Evolutionary conservation across 53 echinoderm and acorn worm species (phyloP).

Genomic region (Astropecten irregularis): DNA sequence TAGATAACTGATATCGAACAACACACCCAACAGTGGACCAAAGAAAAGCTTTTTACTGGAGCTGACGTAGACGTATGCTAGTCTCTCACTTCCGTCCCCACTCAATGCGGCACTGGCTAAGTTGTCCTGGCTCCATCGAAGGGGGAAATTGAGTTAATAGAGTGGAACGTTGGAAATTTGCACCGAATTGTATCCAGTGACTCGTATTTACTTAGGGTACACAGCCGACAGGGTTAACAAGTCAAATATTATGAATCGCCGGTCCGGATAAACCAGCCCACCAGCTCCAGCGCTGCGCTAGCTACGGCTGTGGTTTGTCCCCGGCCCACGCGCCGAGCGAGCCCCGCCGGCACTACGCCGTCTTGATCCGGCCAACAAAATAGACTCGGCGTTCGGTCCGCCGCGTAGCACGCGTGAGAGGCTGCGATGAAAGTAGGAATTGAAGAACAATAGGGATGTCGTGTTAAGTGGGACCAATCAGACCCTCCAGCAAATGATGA

Average conservation of each 20-base stretch:
- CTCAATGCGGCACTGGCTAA: conserved; percentile 46
- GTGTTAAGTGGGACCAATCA: conserved; percentile 55
- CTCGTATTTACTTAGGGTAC: conserved; percentile 58
- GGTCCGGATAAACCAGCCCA: conserved; percentile 43
- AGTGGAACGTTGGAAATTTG: conserved; percentile 55
- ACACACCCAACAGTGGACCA: conserved; percentile 24
- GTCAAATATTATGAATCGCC: conserved; percentile 56
- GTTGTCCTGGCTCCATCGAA: conserved; percentile 36
- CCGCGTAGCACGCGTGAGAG: conserved; percentile 26
- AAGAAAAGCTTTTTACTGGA: background rate
- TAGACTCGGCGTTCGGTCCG: conserved; percentile 22
- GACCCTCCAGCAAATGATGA: conserved; percentile 41
- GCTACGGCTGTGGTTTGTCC: conserved; percentile 46
- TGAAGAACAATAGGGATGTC: conserved; percentile 38
- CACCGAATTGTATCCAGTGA: conserved; percentile 57
- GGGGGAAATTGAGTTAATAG: conserved; percentile 53
- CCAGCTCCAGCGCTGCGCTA: conserved; percentile 35
- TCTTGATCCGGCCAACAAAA: conserved; percentile 34
- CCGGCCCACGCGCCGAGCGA: conserved; percentile 40
- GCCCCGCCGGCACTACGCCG: conserved; percentile 52
- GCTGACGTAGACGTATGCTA: background rate
- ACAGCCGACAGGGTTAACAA: conserved; percentile 58
- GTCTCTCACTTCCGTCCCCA: conserved; percentile 4
- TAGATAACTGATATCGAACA: conserved; percentile 11
- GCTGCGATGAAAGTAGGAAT: conserved; percentile 48